Evolutionary conservation across 64 coral and sea anemone species (phyloP).

Genomic region (Platygyra sinensis): DNA sequence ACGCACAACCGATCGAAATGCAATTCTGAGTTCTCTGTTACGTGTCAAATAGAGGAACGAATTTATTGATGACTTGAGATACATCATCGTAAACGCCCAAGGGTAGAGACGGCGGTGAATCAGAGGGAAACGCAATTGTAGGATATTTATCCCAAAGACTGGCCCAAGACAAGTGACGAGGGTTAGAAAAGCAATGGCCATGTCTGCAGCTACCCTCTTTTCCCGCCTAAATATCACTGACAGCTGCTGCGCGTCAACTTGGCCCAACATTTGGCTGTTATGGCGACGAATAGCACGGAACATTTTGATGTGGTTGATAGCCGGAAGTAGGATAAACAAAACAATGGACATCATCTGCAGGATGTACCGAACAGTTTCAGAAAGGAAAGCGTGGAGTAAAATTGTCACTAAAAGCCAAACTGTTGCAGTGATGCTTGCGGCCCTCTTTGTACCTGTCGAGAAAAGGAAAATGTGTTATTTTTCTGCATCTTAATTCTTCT

Average conservation of each 20-base stretch:
- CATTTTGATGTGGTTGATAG: not conserved
- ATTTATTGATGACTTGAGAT: constrained; percentile 10
- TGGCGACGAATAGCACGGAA: not conserved
- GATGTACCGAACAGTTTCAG: not conserved
- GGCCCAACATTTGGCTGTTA: not conserved
- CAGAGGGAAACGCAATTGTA: not conserved
- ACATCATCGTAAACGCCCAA: not conserved
- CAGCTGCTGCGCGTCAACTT: not conserved
- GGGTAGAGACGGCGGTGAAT: not conserved
- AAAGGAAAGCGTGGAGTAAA: not conserved
- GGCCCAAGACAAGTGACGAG: not conserved
- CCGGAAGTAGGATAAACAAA: not conserved
- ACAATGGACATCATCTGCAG: not conserved
- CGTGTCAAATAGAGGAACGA: not conserved
- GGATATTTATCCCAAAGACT: not conserved
- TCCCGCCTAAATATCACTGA: not conserved
- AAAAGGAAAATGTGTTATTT: no score
- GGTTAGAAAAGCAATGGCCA: not conserved
- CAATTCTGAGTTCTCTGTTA: no score
- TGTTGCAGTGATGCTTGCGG: not conserved
- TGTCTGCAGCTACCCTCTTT: constrained; percentile 6
- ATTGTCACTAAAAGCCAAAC: not conserved
- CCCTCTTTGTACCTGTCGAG: not conserved
- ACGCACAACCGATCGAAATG: no score
- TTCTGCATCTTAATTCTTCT: no score